phyloP scores from a whole-genome alignment of 2,888 invertebrate species.

The Thumatha senex region DNA sequence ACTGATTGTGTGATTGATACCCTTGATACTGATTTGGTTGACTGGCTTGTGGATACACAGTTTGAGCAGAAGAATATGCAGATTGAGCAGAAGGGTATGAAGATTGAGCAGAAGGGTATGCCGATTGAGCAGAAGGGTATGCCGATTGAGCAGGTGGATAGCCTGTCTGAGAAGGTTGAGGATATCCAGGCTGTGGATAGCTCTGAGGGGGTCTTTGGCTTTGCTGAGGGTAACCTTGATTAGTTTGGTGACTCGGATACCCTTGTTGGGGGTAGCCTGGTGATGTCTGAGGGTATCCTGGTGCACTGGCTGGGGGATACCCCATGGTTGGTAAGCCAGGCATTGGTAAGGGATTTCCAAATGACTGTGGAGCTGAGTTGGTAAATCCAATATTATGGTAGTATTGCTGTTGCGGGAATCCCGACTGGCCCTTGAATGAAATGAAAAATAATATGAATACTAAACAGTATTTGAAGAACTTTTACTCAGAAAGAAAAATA shows the following conservation, averaged over 20 bases:
- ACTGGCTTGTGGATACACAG: slow-evolving; percentile 40
- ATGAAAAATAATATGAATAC: slow-evolving; percentile 52
- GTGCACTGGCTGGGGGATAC: slow-evolving; percentile 61
- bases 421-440: slow-evolving; percentile 82
- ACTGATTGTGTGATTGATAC: slow-evolving; percentile 44
- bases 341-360: slow-evolving; percentile 78
- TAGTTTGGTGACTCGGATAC: slow-evolving; percentile 46
- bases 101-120: slow-evolving; percentile 26
- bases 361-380: slow-evolving; percentile 77
- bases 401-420: slow-evolving; percentile 78
- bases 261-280: slow-evolving; percentile 54
- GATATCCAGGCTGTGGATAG: slow-evolving; percentile 47
- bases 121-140: slow-evolving; percentile 29
- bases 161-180: slow-evolving; percentile 23
- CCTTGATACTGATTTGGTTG: slow-evolving; percentile 48
- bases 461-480: slow-evolving; percentile 1
- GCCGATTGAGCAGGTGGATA: slow-evolving; percentile 29
- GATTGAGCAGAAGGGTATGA: slow-evolving; percentile 31
- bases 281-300: slow-evolving; percentile 65
- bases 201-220: too few relatives aligned
- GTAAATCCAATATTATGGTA: slow-evolving; percentile 76
- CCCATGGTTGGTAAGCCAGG: slow-evolving; percentile 71
- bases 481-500: neutral
- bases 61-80: slow-evolving; percentile 29
- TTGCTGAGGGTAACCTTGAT: slow-evolving; percentile 49